Base-by-base conservation (phyloP, 1,140 invertebrate species). In the Caenorhabditis briggsae region DNA sequence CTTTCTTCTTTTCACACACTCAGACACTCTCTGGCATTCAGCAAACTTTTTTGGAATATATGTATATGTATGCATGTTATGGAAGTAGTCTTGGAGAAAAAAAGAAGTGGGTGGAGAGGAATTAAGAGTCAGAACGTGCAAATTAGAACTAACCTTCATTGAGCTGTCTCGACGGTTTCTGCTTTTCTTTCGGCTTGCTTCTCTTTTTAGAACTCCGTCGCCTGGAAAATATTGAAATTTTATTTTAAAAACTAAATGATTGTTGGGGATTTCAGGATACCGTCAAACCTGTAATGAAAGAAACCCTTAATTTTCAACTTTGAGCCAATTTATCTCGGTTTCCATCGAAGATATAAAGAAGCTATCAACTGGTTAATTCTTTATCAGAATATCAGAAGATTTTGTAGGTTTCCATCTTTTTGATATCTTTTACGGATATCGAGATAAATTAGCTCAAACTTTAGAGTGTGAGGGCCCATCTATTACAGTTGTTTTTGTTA, bases 131-230 rank as follows among this genome's bases (percentile, higher is more conserved):
- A 5, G 56, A n/a, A 20, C 2, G 9, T 46, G 53, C 55, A 25
- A 64, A 20, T 23, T 41, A 43, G 65, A 87, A 87, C 82, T 14
- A 23, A 90, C 90, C 82, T 90, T 90, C 50, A 91, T 86, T 9
- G 70, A 78, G n/a, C 70, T 78, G 78, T 91, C 89, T 0, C 82
- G 56, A 25, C 84, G 61, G 48, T 85, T 85, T 33, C 65, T 85
- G 12, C 50, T 85, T 23, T 85, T 85, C 58, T 85, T 85, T 43
- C 23, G 25, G 20, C 84, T 85, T n/a, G 84, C 61, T 50, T 85
- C 84, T 74, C 64, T 43, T 65, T 85, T 85, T n/a, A 85, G 61
- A 9, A 85, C 64, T 5, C 84, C 84, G 56, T 59, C 55, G 16
- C 55, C 58, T 59, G 55, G 8, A 58, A 82, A 8, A 33, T 8